These are phyloP conservation scores for Salarias fasciatus DNA, from an alignment of 2,797 vertebrate species.

Conservation along the genomic window DNA sequence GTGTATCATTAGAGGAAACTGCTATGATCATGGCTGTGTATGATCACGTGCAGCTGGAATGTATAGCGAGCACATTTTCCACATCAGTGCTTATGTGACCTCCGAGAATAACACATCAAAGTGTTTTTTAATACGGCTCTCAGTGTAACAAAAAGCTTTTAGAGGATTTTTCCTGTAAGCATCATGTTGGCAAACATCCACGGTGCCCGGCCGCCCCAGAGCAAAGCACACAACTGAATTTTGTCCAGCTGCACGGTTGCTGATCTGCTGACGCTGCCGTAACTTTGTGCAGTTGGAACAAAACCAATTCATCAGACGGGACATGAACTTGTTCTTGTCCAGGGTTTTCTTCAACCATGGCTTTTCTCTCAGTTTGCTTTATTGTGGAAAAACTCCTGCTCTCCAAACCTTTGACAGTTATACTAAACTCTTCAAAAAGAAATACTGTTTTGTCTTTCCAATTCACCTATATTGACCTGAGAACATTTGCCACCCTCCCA, in stretches of 20 bases:
- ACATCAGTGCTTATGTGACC: constrained; percentile 10
- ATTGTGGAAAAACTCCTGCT: background rate
- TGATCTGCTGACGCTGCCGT: constrained; percentile 46
- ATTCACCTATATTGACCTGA: background rate
- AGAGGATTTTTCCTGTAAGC: constrained; percentile 25
- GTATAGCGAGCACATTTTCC: constrained; percentile 11
- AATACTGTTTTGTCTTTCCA: background rate
- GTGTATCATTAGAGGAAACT: background rate
- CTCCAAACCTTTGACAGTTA: background rate
- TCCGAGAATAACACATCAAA: constrained; percentile 23
- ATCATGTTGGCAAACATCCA: constrained; percentile 36
- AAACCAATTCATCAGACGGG: constrained; percentile 33
- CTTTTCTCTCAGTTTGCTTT: background rate
- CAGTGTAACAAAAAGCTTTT: constrained; percentile 27
- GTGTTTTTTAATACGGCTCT: constrained; percentile 22
- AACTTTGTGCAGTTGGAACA: constrained; percentile 42
- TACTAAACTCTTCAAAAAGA: background rate
- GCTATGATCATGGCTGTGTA: background rate
- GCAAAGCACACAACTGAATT: constrained; percentile 41
- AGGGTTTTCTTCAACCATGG: constrained; percentile 1
- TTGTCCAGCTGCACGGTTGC: constrained; percentile 31
- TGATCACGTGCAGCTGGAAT: constrained; percentile 5
- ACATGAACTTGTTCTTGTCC: constrained; percentile 11
- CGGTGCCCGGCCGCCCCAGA: constrained; percentile 34
- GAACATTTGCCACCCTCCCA: constrained; percentile 49